Evolutionary conservation across 2,888 invertebrate genomes (phyloP).

Genomic region (Apamea epomidion): DNA sequence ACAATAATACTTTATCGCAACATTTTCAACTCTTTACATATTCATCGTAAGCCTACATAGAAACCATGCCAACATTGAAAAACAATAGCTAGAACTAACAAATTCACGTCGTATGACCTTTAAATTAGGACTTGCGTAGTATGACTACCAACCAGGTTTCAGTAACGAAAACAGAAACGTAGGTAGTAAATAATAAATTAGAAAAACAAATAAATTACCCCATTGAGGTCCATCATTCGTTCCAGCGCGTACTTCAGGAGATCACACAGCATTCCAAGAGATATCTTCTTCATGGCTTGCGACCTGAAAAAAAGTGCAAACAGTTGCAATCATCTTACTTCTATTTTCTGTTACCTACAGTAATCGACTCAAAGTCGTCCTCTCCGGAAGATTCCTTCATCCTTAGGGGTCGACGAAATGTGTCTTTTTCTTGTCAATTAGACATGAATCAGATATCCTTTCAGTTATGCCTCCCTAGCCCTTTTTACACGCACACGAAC

Average conservation of each 20-base stretch:
- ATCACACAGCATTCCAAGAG: constrained; percentile 94
- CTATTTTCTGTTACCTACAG: background rate
- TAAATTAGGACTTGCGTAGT: background rate
- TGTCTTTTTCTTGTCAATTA: background rate
- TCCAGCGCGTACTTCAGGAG: constrained; percentile 95
- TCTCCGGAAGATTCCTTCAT: background rate
- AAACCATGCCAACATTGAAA: constrained; percentile 23
- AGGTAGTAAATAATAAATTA: constrained; percentile 28
- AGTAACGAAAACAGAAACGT: constrained; percentile 20
- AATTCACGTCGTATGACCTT: constrained; percentile 11
- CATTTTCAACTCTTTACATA: background rate
- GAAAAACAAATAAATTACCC: constrained; percentile 91
- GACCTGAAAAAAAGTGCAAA: constrained; percentile 86
- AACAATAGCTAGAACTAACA: constrained; percentile 6
- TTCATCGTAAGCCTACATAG: background rate
- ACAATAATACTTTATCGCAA: constrained; percentile 1
- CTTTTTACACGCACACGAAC: background rate
- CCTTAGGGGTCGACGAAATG: background rate
- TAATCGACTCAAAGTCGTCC: background rate
- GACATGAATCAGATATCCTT: background rate
- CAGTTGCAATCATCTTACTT: constrained; percentile 18
- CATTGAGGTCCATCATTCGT: constrained; percentile 94
- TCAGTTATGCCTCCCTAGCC: constrained; percentile 3
- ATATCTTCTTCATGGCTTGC: constrained; percentile 93
- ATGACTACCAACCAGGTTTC: constrained; percentile 9